Evolutionary conservation across 2,888 invertebrate genomes (phyloP).

Genomic region (Aethes cnicana): DNA sequence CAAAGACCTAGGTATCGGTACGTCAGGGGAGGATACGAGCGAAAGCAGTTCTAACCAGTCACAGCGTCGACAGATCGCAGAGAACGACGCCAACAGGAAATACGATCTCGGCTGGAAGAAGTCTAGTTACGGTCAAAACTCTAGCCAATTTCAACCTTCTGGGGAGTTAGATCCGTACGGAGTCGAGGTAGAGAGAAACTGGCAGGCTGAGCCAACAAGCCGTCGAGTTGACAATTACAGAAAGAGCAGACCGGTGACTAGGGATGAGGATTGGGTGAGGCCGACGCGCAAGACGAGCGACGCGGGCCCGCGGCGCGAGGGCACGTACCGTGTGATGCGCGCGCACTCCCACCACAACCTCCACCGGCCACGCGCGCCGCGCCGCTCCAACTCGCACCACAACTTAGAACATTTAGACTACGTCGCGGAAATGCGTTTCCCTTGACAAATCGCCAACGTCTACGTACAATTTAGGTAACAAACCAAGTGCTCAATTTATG

Average conservation of each 20-base stretch:
- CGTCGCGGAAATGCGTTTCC: slow-evolving; percentile 85
- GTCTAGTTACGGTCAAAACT: slow-evolving; percentile 81
- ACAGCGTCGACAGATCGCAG: slow-evolving; percentile 83
- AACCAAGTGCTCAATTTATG: slow-evolving; percentile 75
- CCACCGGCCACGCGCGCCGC: slow-evolving; percentile 76
- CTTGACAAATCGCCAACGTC: slow-evolving; percentile 70
- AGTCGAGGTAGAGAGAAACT: slow-evolving; percentile 81
- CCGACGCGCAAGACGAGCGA: slow-evolving; percentile 66
- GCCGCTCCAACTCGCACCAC: slow-evolving; percentile 84
- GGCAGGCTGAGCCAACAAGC: slow-evolving; percentile 69
- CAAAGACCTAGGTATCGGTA: slow-evolving; percentile 91
- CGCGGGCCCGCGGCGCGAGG: slow-evolving; percentile 72
- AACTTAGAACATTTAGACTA: slow-evolving; percentile 85
- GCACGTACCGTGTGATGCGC: slow-evolving; percentile 71
- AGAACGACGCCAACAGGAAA: slow-evolving; percentile 81
- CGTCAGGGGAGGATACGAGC: slow-evolving; percentile 92
- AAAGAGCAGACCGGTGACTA: slow-evolving; percentile 54
- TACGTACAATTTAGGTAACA: slow-evolving; percentile 47
- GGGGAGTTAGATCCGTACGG: slow-evolving; percentile 86
- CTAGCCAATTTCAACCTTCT: slow-evolving; percentile 84
- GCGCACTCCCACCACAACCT: slow-evolving; percentile 86
- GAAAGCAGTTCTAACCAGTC: slow-evolving; percentile 90
- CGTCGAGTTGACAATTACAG: slow-evolving; percentile 65
- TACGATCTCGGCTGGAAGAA: slow-evolving; percentile 88
- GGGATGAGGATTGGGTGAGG: slow-evolving; percentile 61